Conservation (phyloP, 2,888 invertebrate species). For the Heliconius cydno region DNA sequence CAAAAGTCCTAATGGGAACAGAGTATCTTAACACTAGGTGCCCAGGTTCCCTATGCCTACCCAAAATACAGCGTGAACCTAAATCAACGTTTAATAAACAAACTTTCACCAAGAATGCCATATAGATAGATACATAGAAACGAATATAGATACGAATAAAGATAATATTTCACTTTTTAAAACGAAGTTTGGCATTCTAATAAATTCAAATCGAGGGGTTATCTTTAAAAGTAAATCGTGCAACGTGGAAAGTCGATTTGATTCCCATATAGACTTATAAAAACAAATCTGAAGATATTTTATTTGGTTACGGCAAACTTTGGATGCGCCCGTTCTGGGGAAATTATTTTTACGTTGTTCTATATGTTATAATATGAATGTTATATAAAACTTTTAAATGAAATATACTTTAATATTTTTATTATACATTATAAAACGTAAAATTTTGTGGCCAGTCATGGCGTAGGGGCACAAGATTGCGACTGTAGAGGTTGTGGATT, state of each 20-base stretch:
- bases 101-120: not conserved
- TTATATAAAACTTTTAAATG: not conserved
- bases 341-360: constrained; percentile 5
- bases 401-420: not conserved
- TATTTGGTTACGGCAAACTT: constrained; percentile 15
- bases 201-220: constrained; percentile 23
- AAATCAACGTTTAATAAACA: too few relatives aligned
- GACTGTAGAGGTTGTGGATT: not conserved
- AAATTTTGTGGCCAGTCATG: not conserved
- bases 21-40: too few relatives aligned
- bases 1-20: too few relatives aligned
- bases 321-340: not conserved
- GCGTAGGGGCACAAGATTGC: not conserved
- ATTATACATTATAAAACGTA: too few relatives aligned
- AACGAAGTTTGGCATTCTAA: constrained; percentile 17
- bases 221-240: constrained; percentile 26
- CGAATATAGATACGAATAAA: too few relatives aligned
- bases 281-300: constrained; percentile 20
- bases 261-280: constrained; percentile 27
- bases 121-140: not conserved
- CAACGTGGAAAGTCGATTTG: constrained; percentile 28
- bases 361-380: not conserved
- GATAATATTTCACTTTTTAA: constrained; percentile 24
- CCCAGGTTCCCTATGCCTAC: too few relatives aligned
- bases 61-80: too few relatives aligned